phyloP scores from a whole-genome alignment of 2,797 vertebrate genomes.

The Heliangelus exortis region DNA sequence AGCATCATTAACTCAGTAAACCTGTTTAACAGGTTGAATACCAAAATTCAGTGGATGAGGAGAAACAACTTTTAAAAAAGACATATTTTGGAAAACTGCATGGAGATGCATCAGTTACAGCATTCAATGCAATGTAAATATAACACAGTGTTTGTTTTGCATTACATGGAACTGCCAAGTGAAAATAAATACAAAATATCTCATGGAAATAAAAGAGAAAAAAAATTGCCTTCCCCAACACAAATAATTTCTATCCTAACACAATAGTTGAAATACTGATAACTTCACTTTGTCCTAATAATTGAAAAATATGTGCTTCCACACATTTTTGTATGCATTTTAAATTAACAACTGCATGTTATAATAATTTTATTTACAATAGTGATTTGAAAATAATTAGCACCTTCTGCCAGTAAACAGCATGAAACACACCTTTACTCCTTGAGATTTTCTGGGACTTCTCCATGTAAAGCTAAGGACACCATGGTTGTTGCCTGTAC shows the following conservation, averaged over 20 bases:
- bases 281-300: neutral
- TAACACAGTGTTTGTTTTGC: neutral
- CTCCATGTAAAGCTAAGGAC: neutral
- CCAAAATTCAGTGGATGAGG: neutral
- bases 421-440: neutral
- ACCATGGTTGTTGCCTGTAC: neutral
- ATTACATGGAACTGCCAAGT: neutral
- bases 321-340: neutral
- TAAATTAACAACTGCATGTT: neutral
- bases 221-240: neutral
- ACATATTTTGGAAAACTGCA: neutral
- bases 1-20: neutral
- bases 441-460: neutral
- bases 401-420: neutral
- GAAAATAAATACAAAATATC: neutral
- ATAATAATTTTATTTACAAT: neutral
- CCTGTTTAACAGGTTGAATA: neutral
- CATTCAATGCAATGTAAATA: neutral
- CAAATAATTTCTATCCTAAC: neutral
- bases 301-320: neutral
- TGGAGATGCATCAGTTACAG: accelerated
- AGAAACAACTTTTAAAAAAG: neutral
- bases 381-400: neutral
- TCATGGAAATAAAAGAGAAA: neutral
- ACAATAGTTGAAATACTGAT: neutral